Base-by-base conservation (phyloP, 2,888 invertebrate genomes). In the Digitonthophagus gazella region DNA sequence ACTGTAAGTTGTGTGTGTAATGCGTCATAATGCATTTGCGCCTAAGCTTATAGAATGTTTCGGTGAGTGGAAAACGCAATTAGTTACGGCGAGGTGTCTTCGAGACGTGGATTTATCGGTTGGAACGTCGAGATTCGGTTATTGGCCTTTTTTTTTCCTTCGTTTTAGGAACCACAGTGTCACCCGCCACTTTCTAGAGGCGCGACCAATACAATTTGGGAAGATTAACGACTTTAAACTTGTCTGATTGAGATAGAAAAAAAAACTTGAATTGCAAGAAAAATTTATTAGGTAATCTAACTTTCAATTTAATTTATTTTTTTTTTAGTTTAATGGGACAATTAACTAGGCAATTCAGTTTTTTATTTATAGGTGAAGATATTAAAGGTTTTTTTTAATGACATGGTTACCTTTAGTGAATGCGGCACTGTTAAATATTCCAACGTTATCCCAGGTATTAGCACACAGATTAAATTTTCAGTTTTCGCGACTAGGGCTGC, bases 401-500 rank as follows among this genome's bases (percentile, higher is more conserved):
- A 44, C 6, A 4, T 6, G 22, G n/a, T n/a, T n/a, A n/a, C n/a
- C n/a, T n/a, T n/a, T n/a, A n/a, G n/a, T n/a, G n/a, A n/a, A n/a
- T 44, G 15, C 14, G 8, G 44, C 55, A 18, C 63, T 28, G 56
- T 55, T 67, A 67, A 67, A 63, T 67, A 67, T 67, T 67, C 67
- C 64, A 8, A 44, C 67, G 61, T 28, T 67, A 67, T 67, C 63
- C 44, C 44, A 15, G 58, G 19, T 54, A 63, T 67, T 67, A 67
- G 19, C 54, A 15, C 44, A 28, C 55, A 63, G 63, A 67, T 67
- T 67, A 67, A 67, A 67, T 63, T 54, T 67, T 67, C 67, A 67
- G 54, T 67, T 64, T 57, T 20, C 64, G 20, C 58, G 18, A 44
- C 28, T 44, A 11, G 11, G 11, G 28, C 28, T 11, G 28, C 28